A percentile compares a stretch with the other conserved stretches of the same genome.
Evolutionary conservation across 2,113 vertebrate genomes (phyloP).

Genomic region (Xenus cinereus): DNA sequence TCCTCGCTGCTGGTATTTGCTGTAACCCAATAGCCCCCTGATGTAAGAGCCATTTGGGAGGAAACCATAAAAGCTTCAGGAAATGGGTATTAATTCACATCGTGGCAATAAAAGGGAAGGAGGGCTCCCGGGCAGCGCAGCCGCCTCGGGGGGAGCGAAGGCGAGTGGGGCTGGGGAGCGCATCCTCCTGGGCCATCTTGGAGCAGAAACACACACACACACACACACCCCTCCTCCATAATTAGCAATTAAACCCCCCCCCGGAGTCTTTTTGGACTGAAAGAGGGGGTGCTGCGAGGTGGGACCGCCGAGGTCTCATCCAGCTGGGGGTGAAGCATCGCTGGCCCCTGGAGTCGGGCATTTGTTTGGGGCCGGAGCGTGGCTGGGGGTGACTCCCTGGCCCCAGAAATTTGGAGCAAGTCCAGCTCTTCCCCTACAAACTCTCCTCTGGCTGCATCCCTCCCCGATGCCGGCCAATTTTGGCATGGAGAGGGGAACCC

Average conservation of each 20-base stretch:
- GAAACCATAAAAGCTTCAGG: conserved; percentile 62
- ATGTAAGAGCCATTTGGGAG: conserved; percentile 45
- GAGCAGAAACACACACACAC: neutral
- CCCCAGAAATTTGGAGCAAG: neutral
- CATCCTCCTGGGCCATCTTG: neutral
- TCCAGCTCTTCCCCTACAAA: neutral
- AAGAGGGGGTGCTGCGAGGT: neutral
- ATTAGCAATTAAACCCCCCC: neutral
- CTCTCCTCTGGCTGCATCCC: neutral
- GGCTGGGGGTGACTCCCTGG: neutral
- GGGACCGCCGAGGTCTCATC: neutral
- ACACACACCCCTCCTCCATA: too few species aligned
- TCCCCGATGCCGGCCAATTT: neutral
- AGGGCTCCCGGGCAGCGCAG: neutral
- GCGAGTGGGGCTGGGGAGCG: neutral
- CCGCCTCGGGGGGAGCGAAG: neutral
- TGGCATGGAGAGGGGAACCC: neutral
- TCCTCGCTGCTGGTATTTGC: neutral
- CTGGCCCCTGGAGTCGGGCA: neutral
- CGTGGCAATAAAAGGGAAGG: conserved; percentile 30
- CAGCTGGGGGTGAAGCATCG: neutral
- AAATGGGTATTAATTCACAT: conserved; percentile 64
- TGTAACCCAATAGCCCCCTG: conserved; percentile 47
- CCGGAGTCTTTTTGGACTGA: neutral
- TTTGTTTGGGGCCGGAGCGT: neutral